Conservation (phyloP, 2,888 invertebrate species). For the Xanthorhoe spadicearia region DNA sequence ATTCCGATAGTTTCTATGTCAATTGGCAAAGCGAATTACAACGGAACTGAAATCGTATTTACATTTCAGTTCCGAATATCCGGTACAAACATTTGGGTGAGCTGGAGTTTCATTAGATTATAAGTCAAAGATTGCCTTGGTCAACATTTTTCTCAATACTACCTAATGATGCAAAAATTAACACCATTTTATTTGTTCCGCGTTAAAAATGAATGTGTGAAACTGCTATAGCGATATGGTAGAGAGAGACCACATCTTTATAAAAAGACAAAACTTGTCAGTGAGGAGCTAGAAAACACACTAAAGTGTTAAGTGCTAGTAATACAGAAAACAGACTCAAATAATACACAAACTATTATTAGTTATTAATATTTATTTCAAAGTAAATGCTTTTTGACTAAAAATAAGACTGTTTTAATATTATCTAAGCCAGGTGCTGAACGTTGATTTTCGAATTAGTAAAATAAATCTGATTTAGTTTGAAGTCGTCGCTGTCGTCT, state of each 20-base stretch:
- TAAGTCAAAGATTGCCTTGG: not conserved
- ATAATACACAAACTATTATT: slow-evolving; percentile 1
- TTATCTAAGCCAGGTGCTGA: not conserved
- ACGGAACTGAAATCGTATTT: too few relatives aligned
- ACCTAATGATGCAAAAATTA: not conserved
- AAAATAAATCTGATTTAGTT: not conserved
- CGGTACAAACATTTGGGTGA: too few relatives aligned
- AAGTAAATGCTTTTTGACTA: slow-evolving; percentile 31
- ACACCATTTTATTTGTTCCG: not conserved
- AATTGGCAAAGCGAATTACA: too few relatives aligned
- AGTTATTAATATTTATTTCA: slow-evolving; percentile 18
- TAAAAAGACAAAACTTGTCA: too few relatives aligned
- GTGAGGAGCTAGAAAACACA: not conserved
- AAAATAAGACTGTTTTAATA: slow-evolving; percentile 11
- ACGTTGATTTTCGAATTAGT: not conserved
- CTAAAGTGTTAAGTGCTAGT: not conserved
- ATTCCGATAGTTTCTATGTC: too few relatives aligned
- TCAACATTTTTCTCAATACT: not conserved
- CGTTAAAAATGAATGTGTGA: not conserved
- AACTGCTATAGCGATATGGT: not conserved
- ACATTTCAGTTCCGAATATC: too few relatives aligned
- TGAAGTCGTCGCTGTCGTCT: not conserved
- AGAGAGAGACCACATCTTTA: not conserved
- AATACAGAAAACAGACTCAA: not conserved
- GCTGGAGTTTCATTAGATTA: too few relatives aligned